Base-by-base conservation (phyloP, 2,888 invertebrate species). In the Horisme vitalbata region DNA sequence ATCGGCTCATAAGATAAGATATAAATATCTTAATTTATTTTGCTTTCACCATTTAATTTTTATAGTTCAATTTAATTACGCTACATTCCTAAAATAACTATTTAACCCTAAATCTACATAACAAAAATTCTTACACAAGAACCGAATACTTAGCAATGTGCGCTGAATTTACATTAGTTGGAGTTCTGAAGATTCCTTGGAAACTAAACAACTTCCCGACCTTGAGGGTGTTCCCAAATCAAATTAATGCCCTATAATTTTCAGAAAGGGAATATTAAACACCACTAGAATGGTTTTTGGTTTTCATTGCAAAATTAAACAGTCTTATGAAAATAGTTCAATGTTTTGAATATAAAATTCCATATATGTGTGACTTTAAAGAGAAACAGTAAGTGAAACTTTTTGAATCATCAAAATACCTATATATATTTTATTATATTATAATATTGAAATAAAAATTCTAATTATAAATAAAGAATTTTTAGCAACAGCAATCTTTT, bases 111-210 rank as follows among this genome's bases (percentile, higher is more conserved):
- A 33, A 33, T 24, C 38, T 35, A 18, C n/a, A 24, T 45, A 47
- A n/a, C 33, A 21, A 45, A 45, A 48, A 45, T 41, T 51, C 26
- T 26, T 30, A 30, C 41, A 43, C 45, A 43, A 31, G 30, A 45
- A 44, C 48, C 48, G 44, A 37, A 55, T 44, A 48, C 43, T 48
- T 51, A 27, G 37, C 10, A 48, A 37, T 55, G 48, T 51, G 48
- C 37, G 55, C 46, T 55, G 55, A 55, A 55, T 55, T 51, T 41
- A 55, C 45, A 55, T 55, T 46, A 55, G 39, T 41, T 33, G 26
- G 43, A 28, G 37, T 30, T 46, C 34, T 32, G 21, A 47, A 52
- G 43, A 44, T 48, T 52, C 46, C 41, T 33, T 6, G 38, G 28
- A 52, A 55, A 52, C 46, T 48, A 41, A 55, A 51, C 41, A 46